Evolutionary conservation across 2,113 vertebrate genomes (phyloP), one percentile per base, ranked within the genome.

Genomic region (Maccullochella peelii): DNA sequence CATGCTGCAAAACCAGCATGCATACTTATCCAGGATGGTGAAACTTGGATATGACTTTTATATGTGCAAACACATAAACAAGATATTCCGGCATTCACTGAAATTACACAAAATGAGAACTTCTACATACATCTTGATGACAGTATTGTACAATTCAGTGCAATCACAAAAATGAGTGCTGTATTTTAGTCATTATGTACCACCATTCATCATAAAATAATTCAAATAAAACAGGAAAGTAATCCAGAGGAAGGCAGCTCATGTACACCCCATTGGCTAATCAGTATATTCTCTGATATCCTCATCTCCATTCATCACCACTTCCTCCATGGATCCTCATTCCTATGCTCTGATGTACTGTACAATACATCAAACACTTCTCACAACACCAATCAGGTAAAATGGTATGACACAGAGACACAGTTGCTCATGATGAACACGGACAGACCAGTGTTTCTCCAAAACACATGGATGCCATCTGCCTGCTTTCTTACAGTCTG

Each of bases 361-460:
- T 23, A 67, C 47, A 77, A 74, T 49, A 47, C 70, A 74, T 66
- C 62, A 61, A 70, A 55, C 36, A 42, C 23, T 73, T 83, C 54
- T 73, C 47, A 23, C 20, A 58, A n/a, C 38, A 71, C 55, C n/a
- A 69, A 79, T 82, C 30, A 80, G 47, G 18, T 77, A 38, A 58
- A 85, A 10, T 50, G 54, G 21, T 11, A 4, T 47, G 47, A 57
- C 5, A 25, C 36, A 73, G 36, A 84, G 9, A 62, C 15, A 42
- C 8, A 61, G 23, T 77, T 54, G 40, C 42, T 84, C 21, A 69
- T 33, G 50, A 75, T 70, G 42, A 82, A 62, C 75, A 42, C 10
- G 42, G 16, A 52, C 18, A 50, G 33, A 61, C 25, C 33, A 4
- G 40, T 27, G 18, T 83, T 76, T 58, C 44, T 77, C 10, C 12